Conservation (phyloP, 2,888 invertebrate species). For the Sialis lutaria region DNA sequence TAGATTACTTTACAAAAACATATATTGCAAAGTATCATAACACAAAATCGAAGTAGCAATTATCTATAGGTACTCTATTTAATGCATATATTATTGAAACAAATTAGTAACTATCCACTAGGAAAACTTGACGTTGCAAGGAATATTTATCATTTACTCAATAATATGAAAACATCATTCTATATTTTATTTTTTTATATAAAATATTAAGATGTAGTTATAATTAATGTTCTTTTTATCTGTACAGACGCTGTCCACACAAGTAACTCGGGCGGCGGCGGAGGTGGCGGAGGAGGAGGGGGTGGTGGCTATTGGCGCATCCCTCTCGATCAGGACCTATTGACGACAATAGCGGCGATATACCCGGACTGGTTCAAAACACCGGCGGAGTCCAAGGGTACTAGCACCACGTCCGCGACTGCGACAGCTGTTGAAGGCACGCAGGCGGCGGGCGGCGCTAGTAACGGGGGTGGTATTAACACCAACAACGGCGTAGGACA, state of each 20-base stretch:
- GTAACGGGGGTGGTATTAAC: conserved; percentile 17
- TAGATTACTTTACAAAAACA: too few relatives aligned
- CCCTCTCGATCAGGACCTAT: conserved; percentile 80
- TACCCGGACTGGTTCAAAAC: conserved; percentile 85
- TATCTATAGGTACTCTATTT: too few relatives aligned
- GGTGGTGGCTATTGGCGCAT: conserved; percentile 77
- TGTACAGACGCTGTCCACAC: conserved; percentile 47
- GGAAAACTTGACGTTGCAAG: too few relatives aligned
- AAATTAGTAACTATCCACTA: too few relatives aligned
- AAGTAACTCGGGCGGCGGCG: conserved; percentile 25
- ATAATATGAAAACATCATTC: too few relatives aligned
- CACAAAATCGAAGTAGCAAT: too few relatives aligned
- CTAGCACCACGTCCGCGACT: conserved; percentile 20
- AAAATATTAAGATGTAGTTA: too few relatives aligned
- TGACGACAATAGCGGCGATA: conserved; percentile 80
- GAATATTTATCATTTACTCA: too few relatives aligned
- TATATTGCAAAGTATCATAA: too few relatives aligned
- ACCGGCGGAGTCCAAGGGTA: conserved; percentile 6
- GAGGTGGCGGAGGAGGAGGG: conserved; percentile 48
- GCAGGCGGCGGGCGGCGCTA: conserved; percentile 21
- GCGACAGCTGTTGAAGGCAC: conserved; percentile 26
- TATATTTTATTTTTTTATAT: too few relatives aligned
- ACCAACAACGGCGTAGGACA: conserved; percentile 13
- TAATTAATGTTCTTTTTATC: not conserved
- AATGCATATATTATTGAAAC: too few relatives aligned